Evolutionary conservation across 1,140 invertebrate genomes (phyloP).

Genomic region (Drosophila orosa): DNA sequence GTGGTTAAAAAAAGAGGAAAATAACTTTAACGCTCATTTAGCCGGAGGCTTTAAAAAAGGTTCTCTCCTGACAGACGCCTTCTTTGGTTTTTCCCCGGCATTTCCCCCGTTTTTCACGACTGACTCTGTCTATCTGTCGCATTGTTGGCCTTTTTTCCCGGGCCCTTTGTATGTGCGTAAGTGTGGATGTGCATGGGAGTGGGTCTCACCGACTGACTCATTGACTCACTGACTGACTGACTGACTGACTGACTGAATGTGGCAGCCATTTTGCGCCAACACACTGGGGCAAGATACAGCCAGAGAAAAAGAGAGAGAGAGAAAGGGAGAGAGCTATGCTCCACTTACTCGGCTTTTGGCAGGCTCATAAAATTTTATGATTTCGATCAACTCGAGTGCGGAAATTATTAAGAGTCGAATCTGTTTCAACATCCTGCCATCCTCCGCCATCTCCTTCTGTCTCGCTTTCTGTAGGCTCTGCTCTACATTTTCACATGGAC

Average conservation of each 20-base stretch:
- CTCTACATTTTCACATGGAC: conserved; percentile 23
- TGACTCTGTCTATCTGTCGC: conserved; percentile 33
- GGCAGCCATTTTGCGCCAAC: conserved; percentile 73
- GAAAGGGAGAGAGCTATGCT: conserved; percentile 28
- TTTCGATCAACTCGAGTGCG: conserved; percentile 83
- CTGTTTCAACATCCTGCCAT: conserved; percentile 78
- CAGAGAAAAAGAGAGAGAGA: conserved; percentile 7
- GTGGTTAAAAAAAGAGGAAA: conserved; percentile 9
- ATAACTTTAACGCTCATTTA: conserved; percentile 68
- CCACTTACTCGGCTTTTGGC: conserved; percentile 75
- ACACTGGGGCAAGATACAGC: conserved; percentile 18
- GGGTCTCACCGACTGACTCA: conserved; percentile 8
- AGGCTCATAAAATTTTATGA: conserved; percentile 83
- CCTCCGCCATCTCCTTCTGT: conserved; percentile 11
- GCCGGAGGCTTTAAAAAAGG: conserved; percentile 69
- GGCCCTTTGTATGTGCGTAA: conserved; percentile 2
- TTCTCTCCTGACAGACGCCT: conserved; percentile 29
- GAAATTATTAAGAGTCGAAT: conserved; percentile 83
- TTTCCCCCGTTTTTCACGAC: conserved; percentile 23
- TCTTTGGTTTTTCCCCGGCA: neutral
- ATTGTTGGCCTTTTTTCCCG: conserved; percentile 48
- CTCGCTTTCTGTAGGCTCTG: conserved; percentile 37
- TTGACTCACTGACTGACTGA: conserved; percentile 17
- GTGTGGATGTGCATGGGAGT: neutral
- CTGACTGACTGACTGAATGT: conserved; percentile 58